Base-by-base conservation (phyloP, 2,797 vertebrate species). In the Steatocranus sp. region DNA sequence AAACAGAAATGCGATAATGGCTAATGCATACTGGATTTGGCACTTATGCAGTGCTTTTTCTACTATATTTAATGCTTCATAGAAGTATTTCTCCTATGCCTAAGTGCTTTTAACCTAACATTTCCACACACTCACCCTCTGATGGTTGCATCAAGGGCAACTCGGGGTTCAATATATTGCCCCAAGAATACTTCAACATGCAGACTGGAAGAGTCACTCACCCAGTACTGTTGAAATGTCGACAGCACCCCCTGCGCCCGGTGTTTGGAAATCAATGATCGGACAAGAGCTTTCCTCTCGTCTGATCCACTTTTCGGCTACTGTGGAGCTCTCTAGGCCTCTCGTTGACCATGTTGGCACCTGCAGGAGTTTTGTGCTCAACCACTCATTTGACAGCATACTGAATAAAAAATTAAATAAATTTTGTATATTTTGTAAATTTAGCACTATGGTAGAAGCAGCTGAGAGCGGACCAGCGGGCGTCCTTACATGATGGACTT, bases 201-300 rank as follows among this genome's bases (percentile, higher is more conserved):
- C 38, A 43, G 38, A 68, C 63, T 43, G 38, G 38, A 43, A 5
- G 36, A 41, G 18, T 61, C 34, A 15, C 20, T 43, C 61, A 10
- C 12, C 34, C 61, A 58, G 54, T 58, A 5, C 54, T 7, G 30
- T 43, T 0, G 20, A 68, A 41, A 66, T 38, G 61, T 38, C 11
- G 3, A 41, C n/a, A 1, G n/a, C 61, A 23, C n/a, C 61, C 34
- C 7, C 61, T 63, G n/a, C 5, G n/a, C 12, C 61, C 1, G 0
- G n/a, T 66, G 61, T 1, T 36, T 63, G 58, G 34, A 63, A 63
- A 63, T 38, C 11, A 38, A 1, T 25, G 23, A 70, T 18, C 3
- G 1, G 23, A 46, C 38, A 70, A 46, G 23, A 27, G 66, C 9
- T 18, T 70, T 70, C 38, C 0, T 68, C 63, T 68, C 12, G 6